Base-by-base conservation (phyloP, 2,797 vertebrate species). In the Balearica regulorum region DNA sequence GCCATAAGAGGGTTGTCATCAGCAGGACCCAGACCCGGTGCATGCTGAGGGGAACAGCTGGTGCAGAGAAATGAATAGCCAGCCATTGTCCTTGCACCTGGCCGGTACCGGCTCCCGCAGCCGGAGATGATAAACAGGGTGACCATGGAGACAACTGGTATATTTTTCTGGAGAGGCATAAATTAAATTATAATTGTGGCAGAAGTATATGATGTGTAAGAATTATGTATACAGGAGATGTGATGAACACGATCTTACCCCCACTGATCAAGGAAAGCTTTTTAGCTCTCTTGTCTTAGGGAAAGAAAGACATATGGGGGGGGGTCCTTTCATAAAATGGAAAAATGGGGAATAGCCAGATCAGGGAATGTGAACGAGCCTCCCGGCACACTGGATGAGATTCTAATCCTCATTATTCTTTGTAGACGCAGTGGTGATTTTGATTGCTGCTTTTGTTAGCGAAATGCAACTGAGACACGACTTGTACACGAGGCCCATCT, bases 31-130 rank as follows among this genome's bases (percentile, higher is more conserved):
- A 31, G 71, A 15, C 33, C 14, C 4, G 18, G 64, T 57, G 65
- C 69, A 19, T 68, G 79, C 93, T 80, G 94, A 82, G 85, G 68
- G 54, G 84, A 97, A 82, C 96, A 97, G 94, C 95, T 96, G 92
- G 81, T 72, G 68, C 21, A 48, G 61, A 58, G 61, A 78, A 83
- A 89, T 89, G 82, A 96, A 96, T 35, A 89, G 83, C 49, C 68
- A 71, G 87, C 79, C 69, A 90, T 95, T 97, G 96, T 96, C 92
- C 87, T 88, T 82, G 95, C 79, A 96, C 92, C 92, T 96, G 96
- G 71, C 85, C 5, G 0, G 61, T 10, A 89, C 68, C 2, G 0
- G 82, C 79, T 86, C 73, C 84, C 66, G 10, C 76, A 91, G 79
- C n/a, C 28, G 0, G 70, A 90, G 86, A 85, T 2, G 24, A 90